Percentiles rank a stretch among this genome's conserved stretches.
Conservation (phyloP, 37 sponge, comb jelly and placozoan genomes). For the Amphimedon queenslandica region DNA sequence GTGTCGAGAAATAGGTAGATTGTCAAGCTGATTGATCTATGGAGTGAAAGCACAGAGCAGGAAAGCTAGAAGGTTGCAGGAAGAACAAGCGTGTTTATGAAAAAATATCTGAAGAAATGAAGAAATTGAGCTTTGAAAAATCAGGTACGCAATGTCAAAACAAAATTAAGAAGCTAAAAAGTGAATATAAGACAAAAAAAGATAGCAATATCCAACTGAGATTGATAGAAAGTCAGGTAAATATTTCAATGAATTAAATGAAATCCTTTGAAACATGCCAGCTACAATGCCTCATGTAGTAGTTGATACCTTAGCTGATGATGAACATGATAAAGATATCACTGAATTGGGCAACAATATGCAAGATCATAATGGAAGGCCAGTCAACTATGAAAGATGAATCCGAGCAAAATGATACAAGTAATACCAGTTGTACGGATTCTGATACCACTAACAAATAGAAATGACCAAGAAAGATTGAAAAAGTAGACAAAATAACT, state of each 20-base stretch:
- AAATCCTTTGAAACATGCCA: not conserved
- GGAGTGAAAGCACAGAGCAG: not conserved
- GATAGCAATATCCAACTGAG: constrained; percentile 2
- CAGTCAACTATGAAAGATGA: too few relatives aligned
- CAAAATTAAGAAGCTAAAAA: constrained; percentile 6
- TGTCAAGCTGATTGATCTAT: not conserved
- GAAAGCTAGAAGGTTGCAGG: not conserved
- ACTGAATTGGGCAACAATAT: not conserved
- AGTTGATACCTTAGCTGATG: not conserved
- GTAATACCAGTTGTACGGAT: too few relatives aligned
- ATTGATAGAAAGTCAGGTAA: constrained; percentile 1
- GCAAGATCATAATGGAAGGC: not conserved
- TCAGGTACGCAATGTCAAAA: not conserved
- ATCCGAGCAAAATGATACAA: not conserved
- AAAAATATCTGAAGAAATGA: not conserved
- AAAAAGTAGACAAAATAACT: not conserved
- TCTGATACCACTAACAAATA: not conserved
- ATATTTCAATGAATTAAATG: not conserved
- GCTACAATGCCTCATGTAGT: not conserved
- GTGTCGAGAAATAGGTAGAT: not conserved
- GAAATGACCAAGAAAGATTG: not conserved
- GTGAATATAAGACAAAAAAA: not conserved
- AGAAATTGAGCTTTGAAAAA: not conserved
- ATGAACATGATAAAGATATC: not conserved
- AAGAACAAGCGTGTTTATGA: not conserved